Evolutionary conservation across 2,888 invertebrate genomes (phyloP), one percentile per base, ranked within the genome.

Genomic region (Odontocerum albicorne): DNA sequence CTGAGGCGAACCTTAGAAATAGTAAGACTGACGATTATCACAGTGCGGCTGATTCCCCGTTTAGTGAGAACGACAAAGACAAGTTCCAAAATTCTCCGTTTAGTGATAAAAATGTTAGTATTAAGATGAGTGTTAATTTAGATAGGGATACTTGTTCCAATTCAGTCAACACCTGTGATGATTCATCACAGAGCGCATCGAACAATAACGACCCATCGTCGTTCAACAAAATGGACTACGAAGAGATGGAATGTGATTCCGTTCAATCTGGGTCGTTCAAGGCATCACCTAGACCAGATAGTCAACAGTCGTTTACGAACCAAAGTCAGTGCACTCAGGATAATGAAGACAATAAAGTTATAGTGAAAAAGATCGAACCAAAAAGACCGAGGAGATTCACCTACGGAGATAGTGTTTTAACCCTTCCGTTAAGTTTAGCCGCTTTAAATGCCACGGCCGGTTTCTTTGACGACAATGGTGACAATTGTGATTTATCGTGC

Each of bases 11-110:
- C n/a, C 12, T 10, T 2, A 19, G 36, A 17, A 40, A 43, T 6
- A 15, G 10, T 3, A 44, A 52, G 51, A 51, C 47, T 47, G 49
- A 49, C 17, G 49, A 56, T 8, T 59, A 50, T 38, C 44, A 57
- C 39, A 59, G 55, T 38, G 50, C 57, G 56, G 74, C 3, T 72
- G 75, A 6, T 73, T 74, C 63, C 72, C 75, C 10, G 0, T 70
- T 60, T 45, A 62, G 74, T 31, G 71, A 73, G 47, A 40, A 21
- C 35, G 31, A 38, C 42, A 31, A 42, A 22, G 49, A 51, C 32
- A 15, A 42, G 3, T 22, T 13, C 22, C 21, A 21, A 10, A 44
- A 44, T 27, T 31, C 27, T 8, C 17, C 42, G 8, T 38, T 44
- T 21, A 20, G 19, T 33, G 40, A 35, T 22, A 31, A 40, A 38